Evolutionary conservation across 2,113 vertebrate species (phyloP).

Genomic region (Dryoscopus gambensis): DNA sequence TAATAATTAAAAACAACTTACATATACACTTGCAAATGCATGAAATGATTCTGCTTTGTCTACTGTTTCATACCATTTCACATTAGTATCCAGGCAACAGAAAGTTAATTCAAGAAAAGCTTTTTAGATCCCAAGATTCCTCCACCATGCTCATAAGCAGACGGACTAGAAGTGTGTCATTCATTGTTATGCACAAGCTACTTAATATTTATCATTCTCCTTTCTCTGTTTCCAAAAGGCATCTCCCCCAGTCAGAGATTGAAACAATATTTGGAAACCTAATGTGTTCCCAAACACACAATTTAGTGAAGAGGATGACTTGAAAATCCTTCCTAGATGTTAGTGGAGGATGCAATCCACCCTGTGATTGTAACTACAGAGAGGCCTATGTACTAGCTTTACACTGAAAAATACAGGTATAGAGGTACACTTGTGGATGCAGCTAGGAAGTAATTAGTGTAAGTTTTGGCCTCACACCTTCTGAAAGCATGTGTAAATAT

Average conservation of each 20-base stretch:
- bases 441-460: not conserved
- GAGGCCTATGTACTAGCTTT: not conserved
- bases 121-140: not conserved
- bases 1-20: conserved; percentile 40
- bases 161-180: not conserved
- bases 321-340: not conserved
- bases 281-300: not conserved
- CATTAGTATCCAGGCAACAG: conserved; percentile 32
- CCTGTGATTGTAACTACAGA: not conserved
- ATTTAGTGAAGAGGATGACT: not conserved
- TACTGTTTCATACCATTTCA: not conserved
- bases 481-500: not conserved
- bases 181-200: not conserved
- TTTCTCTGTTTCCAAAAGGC: not conserved
- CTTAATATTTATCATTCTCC: not conserved
- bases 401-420: not conserved
- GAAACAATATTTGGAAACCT: not conserved
- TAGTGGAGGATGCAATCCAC: not conserved
- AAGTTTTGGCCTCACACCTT: not conserved
- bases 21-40: not conserved
- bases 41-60: not conserved
- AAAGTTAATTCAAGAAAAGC: conserved; percentile 23
- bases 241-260: not conserved
- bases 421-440: not conserved
- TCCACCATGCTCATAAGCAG: not conserved